A percentile compares a stretch with the other conserved stretches of the same genome.
These are phyloP conservation scores for Ochropleura leucogaster DNA, from an alignment of 2,888 invertebrate species.

Conservation along the genomic window DNA sequence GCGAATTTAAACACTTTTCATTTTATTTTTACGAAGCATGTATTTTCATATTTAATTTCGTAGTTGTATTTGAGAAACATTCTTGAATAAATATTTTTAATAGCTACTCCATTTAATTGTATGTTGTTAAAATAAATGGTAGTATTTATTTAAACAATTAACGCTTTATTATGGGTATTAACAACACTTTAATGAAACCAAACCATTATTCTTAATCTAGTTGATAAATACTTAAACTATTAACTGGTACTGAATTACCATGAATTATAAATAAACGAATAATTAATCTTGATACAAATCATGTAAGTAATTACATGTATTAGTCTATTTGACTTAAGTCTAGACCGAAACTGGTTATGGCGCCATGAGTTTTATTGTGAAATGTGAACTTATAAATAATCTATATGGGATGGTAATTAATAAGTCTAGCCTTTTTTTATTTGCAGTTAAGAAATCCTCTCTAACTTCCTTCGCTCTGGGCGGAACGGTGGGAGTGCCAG, in stretches of 20 bases:
- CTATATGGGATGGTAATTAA: too few relatives aligned
- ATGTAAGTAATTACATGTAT: conserved; percentile 3
- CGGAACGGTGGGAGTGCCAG: too few relatives aligned
- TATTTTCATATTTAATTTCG: not conserved
- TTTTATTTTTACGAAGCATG: not conserved
- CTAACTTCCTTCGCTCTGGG: too few relatives aligned
- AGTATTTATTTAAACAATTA: not conserved
- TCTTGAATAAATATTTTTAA: not conserved
- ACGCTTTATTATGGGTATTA: not conserved
- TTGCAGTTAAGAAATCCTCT: too few relatives aligned
- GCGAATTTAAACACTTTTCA: too few relatives aligned
- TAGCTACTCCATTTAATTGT: not conserved
- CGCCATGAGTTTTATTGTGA: not conserved
- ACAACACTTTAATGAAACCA: not conserved
- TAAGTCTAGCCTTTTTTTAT: too few relatives aligned
- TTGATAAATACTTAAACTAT: not conserved
- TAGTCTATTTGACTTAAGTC: conserved; percentile 5
- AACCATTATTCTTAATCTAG: not conserved
- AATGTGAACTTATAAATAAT: conserved; percentile 20
- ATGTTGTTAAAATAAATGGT: not conserved
- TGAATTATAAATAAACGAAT: conserved; percentile 1
- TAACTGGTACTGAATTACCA: not conserved
- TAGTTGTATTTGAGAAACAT: too few relatives aligned
- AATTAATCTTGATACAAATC: conserved; percentile 16
- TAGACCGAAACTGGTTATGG: not conserved